These are phyloP conservation scores for Diaprepes abbreviatus DNA, from an alignment of 2,888 invertebrate species.

Conservation along the genomic window DNA sequence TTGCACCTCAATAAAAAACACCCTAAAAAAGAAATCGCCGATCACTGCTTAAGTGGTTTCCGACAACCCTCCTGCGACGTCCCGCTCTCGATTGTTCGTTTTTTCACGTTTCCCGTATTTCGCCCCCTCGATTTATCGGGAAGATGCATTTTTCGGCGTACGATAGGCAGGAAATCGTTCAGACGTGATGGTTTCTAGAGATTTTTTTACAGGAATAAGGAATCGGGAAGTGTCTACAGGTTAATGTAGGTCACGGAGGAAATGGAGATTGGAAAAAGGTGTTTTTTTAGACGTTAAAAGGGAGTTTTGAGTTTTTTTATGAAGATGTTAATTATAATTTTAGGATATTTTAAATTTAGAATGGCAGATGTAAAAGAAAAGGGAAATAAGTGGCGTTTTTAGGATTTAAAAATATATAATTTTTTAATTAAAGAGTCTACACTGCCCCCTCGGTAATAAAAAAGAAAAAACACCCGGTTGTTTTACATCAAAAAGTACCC, in stretches of 20 bases:
- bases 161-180: constrained; percentile 50
- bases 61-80: constrained; percentile 25
- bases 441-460: too few relatives aligned
- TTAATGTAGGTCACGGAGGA: constrained; percentile 44
- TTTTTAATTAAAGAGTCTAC: too few relatives aligned
- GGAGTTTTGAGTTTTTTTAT: not conserved
- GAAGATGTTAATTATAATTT: too few relatives aligned
- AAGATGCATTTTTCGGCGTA: constrained; percentile 49
- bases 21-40: not conserved
- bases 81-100: constrained; percentile 41
- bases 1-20: too few relatives aligned
- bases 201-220: constrained; percentile 34
- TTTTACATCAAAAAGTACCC: too few relatives aligned
- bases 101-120: constrained; percentile 23
- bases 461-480: too few relatives aligned
- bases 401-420: too few relatives aligned
- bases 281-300: not conserved
- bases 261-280: constrained; percentile 13
- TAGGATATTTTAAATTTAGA: too few relatives aligned
- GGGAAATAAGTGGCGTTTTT: not conserved
- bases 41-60: constrained; percentile 33
- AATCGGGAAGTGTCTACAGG: constrained; percentile 46
- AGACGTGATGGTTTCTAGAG: constrained; percentile 46
- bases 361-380: not conserved
- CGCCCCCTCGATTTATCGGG: constrained; percentile 42